Conservation (phyloP, 2,113 vertebrate species). For the Carassius gibelio region DNA sequence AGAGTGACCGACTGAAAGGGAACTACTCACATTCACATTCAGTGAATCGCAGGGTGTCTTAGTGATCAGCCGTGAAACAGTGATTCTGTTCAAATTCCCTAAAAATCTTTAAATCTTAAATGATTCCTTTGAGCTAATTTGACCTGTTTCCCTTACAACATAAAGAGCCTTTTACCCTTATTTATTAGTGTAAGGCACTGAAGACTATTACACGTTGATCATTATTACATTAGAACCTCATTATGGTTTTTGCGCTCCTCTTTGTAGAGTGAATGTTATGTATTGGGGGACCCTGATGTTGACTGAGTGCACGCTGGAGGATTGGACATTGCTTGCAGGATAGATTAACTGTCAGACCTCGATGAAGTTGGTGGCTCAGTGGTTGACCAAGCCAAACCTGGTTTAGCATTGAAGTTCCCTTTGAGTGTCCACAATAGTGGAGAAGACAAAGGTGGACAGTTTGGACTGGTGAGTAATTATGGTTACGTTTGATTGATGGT, state of each 20-base stretch:
- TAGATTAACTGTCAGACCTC: conserved; percentile 50
- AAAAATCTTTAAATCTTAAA: no score
- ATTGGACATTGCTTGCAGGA: conserved; percentile 27
- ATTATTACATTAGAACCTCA: conserved; percentile 34
- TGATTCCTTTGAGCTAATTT: no score
- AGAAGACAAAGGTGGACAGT: conserved; percentile 11
- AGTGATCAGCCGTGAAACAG: no score
- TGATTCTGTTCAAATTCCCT: no score
- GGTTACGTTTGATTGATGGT: not conserved
- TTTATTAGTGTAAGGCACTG: conserved; percentile 7
- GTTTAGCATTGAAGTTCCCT: not conserved
- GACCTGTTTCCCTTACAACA: not conserved
- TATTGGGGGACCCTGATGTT: conserved; percentile 13
- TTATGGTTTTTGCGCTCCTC: conserved; percentile 38
- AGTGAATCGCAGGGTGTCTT: no score
- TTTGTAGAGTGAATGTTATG: not conserved
- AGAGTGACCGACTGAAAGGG: no score
- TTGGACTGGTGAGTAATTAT: conserved; percentile 19
- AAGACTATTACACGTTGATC: conserved; percentile 17
- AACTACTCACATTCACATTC: no score
- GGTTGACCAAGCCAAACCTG: conserved; percentile 1
- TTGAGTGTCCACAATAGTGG: not conserved
- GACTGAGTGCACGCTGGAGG: conserved; percentile 42
- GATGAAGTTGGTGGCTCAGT: conserved; percentile 22
- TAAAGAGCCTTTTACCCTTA: conserved; percentile 3